phyloP scores from a whole-genome alignment of 2,113 vertebrate species.

The Ramphastos sulfuratus region DNA sequence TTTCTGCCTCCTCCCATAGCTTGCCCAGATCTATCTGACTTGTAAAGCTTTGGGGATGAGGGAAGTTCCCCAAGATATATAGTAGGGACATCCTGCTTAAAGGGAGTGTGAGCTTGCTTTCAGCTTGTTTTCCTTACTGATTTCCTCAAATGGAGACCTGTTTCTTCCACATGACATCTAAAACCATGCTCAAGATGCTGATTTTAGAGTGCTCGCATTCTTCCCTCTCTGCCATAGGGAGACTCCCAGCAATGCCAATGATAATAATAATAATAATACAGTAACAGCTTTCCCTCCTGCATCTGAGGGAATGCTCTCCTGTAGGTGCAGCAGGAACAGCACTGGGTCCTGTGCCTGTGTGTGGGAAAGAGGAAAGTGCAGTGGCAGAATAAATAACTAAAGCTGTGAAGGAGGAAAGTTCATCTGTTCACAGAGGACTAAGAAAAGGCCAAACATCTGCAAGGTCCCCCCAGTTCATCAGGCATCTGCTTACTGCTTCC shows the following conservation, averaged over 20 bases:
- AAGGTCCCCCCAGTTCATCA: slow-evolving; percentile 50
- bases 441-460: slow-evolving; percentile 62
- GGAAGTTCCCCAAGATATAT: not conserved
- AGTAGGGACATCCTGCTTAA: not conserved
- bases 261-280: not conserved
- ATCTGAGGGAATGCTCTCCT: not conserved
- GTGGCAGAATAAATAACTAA: slow-evolving; percentile 48
- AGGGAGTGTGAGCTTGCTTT: not conserved
- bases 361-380: slow-evolving; percentile 51
- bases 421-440: slow-evolving; percentile 10
- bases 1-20: not conserved
- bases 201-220: not conserved
- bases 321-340: not conserved
- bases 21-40: not conserved
- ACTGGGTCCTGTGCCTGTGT: not conserved
- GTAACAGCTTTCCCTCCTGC: not conserved
- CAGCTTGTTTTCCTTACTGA: not conserved
- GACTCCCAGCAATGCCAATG: slow-evolving; percentile 5
- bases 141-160: not conserved
- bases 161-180: not conserved
- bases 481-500: slow-evolving; percentile 42
- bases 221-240: not conserved
- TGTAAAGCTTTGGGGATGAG: not conserved
- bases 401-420: slow-evolving; percentile 51
- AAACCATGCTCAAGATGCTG: not conserved